These are phyloP conservation scores for Pseudomyrmex sp. DNA, from an alignment of 1,140 invertebrate genomes.

Conservation along the genomic window DNA sequence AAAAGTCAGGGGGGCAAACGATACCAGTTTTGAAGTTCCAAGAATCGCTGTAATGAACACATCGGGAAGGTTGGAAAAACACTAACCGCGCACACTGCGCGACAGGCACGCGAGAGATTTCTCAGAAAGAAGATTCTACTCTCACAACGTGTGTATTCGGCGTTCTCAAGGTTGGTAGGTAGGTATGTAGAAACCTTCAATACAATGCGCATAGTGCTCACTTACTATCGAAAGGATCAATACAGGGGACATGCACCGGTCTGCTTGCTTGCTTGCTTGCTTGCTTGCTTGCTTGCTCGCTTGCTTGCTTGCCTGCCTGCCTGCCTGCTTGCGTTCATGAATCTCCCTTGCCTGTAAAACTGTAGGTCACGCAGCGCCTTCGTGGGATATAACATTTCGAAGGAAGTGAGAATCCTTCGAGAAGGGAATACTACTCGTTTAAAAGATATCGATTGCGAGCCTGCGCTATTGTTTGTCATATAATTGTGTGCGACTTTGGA, in stretches of 20 bases:
- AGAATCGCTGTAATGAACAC: conserved; percentile 38
- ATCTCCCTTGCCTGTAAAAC: conserved; percentile 70
- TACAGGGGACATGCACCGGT: conserved; percentile 77
- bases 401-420: background rate
- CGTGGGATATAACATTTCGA: conserved; percentile 47
- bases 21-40: conserved; percentile 56
- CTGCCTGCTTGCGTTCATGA: conserved; percentile 62
- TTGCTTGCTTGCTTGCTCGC: conserved; percentile 39
- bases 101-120: conserved; percentile 9
- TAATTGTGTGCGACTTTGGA: background rate
- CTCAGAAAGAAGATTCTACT: conserved; percentile 32
- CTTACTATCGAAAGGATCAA: conserved; percentile 81
- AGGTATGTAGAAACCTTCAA: conserved; percentile 70
- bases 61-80: conserved; percentile 48
- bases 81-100: conserved; percentile 1
- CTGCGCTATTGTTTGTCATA: background rate
- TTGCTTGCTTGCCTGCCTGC: conserved; percentile 15
- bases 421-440: background rate
- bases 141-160: conserved; percentile 54
- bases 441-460: background rate
- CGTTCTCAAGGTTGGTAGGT: conserved; percentile 69
- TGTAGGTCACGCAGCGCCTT: conserved; percentile 65
- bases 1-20: conserved; percentile 39
- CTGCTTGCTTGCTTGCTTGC: conserved; percentile 56
- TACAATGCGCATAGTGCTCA: conserved; percentile 75